Evolutionary conservation across 2,797 vertebrate species (phyloP), one percentile per base, ranked within the genome.

Genomic region (Chanos chanos): DNA sequence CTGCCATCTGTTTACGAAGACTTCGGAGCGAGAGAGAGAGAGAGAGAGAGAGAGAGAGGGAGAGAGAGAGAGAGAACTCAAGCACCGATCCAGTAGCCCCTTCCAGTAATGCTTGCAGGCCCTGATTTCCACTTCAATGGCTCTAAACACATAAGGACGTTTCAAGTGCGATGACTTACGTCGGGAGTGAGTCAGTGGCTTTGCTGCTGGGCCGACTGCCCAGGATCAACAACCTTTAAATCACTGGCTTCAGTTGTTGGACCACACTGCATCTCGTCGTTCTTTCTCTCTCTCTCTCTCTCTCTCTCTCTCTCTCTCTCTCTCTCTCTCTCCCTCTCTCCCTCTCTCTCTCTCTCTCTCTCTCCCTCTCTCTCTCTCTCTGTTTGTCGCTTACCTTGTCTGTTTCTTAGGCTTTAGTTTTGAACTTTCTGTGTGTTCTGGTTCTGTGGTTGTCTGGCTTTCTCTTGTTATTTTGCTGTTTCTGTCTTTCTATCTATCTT

Each of bases 161-260:
- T 88, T 85, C 85, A 87, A 88, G 86, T 86, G 83, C 73, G 78
- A 82, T 85, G 86, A 86, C 87, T 89, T 86, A 83, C 74, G 77
- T 84, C 50, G 24, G 83, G 83, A 84, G 77, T 86, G 86, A 87
- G 84, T 85, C 84, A 87, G 82, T 85, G 83, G 81, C 80, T 73
- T 78, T 68, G 79, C 72, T 19, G 25, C 83, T 82, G 83, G 86
- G 85, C 85, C 66, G 77, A 55, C 76, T 85, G 84, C 85, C 84
- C 80, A 60, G 80, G 73, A 87, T 87, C 86, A 88, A 89, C 88
- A 89, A 87, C 83, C 86, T 77, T 80, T 87, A 89, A 89, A 89
- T 89, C 87, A 88, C 70, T 68, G 80, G 71, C 79, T 81, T 78
- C 76, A 85, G 78, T 82, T 78, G 81, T 71, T 59, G 73, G 83